Evolutionary conservation across 1,140 invertebrate species (phyloP), one percentile per base, ranked within the genome.

Genomic region (Plectrocnemia conspersa): DNA sequence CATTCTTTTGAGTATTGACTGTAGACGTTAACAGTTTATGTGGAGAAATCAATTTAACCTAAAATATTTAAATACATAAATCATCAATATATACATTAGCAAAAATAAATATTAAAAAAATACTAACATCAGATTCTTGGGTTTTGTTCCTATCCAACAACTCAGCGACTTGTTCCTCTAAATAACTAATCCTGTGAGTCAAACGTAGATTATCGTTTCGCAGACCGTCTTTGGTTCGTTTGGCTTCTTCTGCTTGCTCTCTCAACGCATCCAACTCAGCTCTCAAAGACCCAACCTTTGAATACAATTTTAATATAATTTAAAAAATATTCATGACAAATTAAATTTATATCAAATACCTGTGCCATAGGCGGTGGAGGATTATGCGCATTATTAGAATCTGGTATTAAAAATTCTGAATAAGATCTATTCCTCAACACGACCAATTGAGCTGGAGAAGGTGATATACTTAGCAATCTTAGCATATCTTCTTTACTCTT

Each of bases 81-180:
- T 40, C 11, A 47, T 3, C 29, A 45, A 9, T 40, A 40, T 7
- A 40, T 7, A 50, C 9, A 66, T 61, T 4, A 48, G 59, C 9
- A 25, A 45, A 22, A 22, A 45, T 56, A 25, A 56, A 23, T 36
- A 27, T 25, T n/a, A n/a, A n/a, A n/a, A n/a, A n/a, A n/a, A n/a
- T 25, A 50, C 9, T 35, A 48, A 63, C 58, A 49, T 60, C 56
- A n/a, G 53, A 13, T 18, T 63, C 61, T n/a, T 19, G 32, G 3
- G 40, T 42, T 40, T 48, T 56, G 22, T 74, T 72, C 57, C 69
- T 47, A 36, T 68, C 65, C 3, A 86, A 69, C 1, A 87, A 70
- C 62, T 88, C 84, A 0, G 79, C 73, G 40, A 92, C 89, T 68
- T 92, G 89, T 61, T 93, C 89, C 66, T 93, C 90, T 32, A 93